phyloP scores from a whole-genome alignment of 2,888 invertebrate genomes.

The Dryobotodes eremita region DNA sequence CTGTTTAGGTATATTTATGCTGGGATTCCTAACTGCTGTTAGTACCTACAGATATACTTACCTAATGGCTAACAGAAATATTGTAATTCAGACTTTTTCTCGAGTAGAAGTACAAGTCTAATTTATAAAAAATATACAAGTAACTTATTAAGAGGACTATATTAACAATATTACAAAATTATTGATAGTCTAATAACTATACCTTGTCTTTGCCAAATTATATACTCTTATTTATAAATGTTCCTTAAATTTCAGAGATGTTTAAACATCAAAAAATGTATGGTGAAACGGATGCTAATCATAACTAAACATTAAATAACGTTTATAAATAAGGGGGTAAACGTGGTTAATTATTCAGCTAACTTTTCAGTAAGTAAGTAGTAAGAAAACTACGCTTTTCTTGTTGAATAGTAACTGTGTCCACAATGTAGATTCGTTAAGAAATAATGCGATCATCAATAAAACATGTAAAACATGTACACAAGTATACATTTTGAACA shows the following conservation, averaged over 20 bases:
- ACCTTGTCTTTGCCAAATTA: not conserved
- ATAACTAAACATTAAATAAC: too few species aligned
- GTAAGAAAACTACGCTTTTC: not conserved
- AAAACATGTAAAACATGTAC: too few species aligned
- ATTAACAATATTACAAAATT: not conserved
- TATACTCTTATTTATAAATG: too few species aligned
- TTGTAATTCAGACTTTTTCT: not conserved
- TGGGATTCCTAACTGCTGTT: not conserved
- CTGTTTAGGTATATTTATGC: not conserved
- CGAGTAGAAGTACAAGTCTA: not conserved
- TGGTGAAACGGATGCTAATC: too few species aligned
- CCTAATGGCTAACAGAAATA: not conserved
- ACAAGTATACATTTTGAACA: constrained; percentile 25
- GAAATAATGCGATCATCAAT: not conserved
- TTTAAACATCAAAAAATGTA: too few species aligned
- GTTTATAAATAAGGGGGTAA: too few species aligned
- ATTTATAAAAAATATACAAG: too few species aligned
- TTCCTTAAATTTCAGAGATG: too few species aligned
- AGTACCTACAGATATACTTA: not conserved
- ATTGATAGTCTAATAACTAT: not conserved
- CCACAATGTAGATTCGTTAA: not conserved
- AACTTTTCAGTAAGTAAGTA: not conserved
- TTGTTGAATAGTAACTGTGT: not conserved
- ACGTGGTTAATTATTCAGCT: not conserved
- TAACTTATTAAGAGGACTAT: not conserved